Percentiles rank a stretch among this genome's conserved stretches.
These are phyloP conservation scores for Plotosus lineatus DNA, from an alignment of 2,113 vertebrate genomes.

Conservation along the genomic window DNA sequence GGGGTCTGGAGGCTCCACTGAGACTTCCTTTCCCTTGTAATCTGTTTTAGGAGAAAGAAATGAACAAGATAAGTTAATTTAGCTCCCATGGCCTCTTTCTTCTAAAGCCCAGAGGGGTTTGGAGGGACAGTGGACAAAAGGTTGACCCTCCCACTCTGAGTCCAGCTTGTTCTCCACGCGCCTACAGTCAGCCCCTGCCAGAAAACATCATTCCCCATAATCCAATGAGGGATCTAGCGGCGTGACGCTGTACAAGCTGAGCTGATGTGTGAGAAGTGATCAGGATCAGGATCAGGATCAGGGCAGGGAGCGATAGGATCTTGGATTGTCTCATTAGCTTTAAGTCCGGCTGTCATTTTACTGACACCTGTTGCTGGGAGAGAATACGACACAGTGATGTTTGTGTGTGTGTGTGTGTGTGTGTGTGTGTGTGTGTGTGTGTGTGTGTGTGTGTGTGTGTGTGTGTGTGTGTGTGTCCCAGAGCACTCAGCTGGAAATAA, in stretches of 20 bases:
- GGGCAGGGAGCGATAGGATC: slow-evolving; percentile 9
- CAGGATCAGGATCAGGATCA: neutral
- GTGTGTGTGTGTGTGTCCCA: slow-evolving; percentile 35
- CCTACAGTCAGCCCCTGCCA: slow-evolving; percentile 64
- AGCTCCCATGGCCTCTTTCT: slow-evolving; percentile 64
- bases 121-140: slow-evolving; percentile 64
- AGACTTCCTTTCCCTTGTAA: slow-evolving; percentile 67
- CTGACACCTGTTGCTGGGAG: slow-evolving; percentile 33
- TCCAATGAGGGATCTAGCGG: slow-evolving; percentile 67
- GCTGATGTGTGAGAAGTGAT: slow-evolving; percentile 64
- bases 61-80: slow-evolving; percentile 70
- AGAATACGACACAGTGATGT: slow-evolving; percentile 5
- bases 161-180: slow-evolving; percentile 65
- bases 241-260: slow-evolving; percentile 35
- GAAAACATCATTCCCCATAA: slow-evolving; percentile 70
- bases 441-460: slow-evolving; percentile 15
- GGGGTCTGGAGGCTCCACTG: slow-evolving; percentile 57
- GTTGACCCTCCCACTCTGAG: slow-evolving; percentile 64
- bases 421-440: slow-evolving; percentile 43
- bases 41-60: slow-evolving; percentile 75
- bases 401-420: slow-evolving; percentile 12
- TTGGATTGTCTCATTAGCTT: slow-evolving; percentile 26
- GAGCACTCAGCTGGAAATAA: slow-evolving; percentile 25
- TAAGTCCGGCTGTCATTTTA: slow-evolving; percentile 2
- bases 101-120: slow-evolving; percentile 67